These are phyloP conservation scores for Ganaspis brasiliensis DNA, from an alignment of 2,888 invertebrate species.

Conservation along the genomic window DNA sequence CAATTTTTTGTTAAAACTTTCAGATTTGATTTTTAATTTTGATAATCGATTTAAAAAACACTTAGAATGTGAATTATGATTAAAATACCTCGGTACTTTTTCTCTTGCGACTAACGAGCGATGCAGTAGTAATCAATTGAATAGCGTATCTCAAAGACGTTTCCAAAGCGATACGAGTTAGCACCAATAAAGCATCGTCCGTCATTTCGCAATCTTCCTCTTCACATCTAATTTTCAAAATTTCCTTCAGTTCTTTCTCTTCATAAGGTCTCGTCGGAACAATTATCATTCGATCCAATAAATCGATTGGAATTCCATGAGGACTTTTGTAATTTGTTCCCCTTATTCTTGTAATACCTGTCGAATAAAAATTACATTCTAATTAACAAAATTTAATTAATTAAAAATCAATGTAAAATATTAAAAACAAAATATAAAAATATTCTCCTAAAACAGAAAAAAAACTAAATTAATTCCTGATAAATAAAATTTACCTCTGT, in stretches of 20 bases:
- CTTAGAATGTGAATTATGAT: too few species aligned
- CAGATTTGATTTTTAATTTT: too few species aligned
- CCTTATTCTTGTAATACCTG: constrained; percentile 92
- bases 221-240: constrained; percentile 96
- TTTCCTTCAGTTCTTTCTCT: constrained; percentile 94
- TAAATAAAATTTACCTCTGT: constrained; percentile 84
- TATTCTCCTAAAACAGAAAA: too few species aligned
- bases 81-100: constrained; percentile 89
- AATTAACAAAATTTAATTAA: background rate
- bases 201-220: constrained; percentile 99
- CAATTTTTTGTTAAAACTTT: too few species aligned
- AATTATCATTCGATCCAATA: constrained; percentile 97
- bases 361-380: background rate
- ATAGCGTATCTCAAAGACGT: constrained; percentile 98
- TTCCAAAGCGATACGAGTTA: constrained; percentile 95
- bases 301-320: constrained; percentile 98
- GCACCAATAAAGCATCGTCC: constrained; percentile 92
- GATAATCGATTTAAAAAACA: background rate
- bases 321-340: constrained; percentile 97
- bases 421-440: too few species aligned
- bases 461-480: background rate
- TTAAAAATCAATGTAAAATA: too few species aligned
- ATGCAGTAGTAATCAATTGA: constrained; percentile 97
- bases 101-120: constrained; percentile 94
- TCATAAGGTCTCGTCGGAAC: constrained; percentile 94